Base-by-base conservation (phyloP, 2,888 invertebrate species). In the Hoplodrina ambigua region DNA sequence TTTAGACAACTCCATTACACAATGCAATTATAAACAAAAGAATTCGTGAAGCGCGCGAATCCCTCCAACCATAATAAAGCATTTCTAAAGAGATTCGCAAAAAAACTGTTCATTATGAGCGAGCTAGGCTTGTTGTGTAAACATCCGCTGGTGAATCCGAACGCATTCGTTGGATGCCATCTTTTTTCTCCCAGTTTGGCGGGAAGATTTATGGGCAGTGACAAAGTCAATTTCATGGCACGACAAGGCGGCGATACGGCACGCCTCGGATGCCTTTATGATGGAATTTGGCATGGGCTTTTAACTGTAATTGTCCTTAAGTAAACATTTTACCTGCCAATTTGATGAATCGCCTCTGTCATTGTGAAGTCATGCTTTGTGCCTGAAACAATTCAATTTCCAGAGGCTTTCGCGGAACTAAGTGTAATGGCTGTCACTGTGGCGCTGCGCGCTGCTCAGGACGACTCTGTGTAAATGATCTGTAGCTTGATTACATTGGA, bases 201-300 rank as follows among this genome's bases (percentile, higher is more conserved):
- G 88, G 81, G 89, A 93, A 95, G 94, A 95, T 95, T 95, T 95
- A 95, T 93, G 92, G 89, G 81, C 91, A 91, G 92, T 94, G 95
- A 95, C 96, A 95, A 93, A 94, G 94, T 95, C 94, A 93, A 95
- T 95, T 95, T 95, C 91, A 93, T 91, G 94, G 93, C 89, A 86
- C 87, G 89, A 84, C 88, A 87, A 84, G 82, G 82, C 79, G 81
- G 86, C 83, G 92, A 93, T 93, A 91, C 86, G 91, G 91, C 93
- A 91, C 90, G 91, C 82, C 88, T 86, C 88, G 82, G 79, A 87
- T 79, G 87, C 89, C 89, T 90, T 91, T 91, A 89, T 92, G 90
- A 93, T 87, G 88, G 91, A 90, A 93, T 93, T 93, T 90, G 91
- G 89, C 90, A 90, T 87, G 92, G 92, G 90, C 92, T 93, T 93